Conservation (phyloP, 2,113 vertebrate genomes). For the Thalassarche chlororhynchos region DNA sequence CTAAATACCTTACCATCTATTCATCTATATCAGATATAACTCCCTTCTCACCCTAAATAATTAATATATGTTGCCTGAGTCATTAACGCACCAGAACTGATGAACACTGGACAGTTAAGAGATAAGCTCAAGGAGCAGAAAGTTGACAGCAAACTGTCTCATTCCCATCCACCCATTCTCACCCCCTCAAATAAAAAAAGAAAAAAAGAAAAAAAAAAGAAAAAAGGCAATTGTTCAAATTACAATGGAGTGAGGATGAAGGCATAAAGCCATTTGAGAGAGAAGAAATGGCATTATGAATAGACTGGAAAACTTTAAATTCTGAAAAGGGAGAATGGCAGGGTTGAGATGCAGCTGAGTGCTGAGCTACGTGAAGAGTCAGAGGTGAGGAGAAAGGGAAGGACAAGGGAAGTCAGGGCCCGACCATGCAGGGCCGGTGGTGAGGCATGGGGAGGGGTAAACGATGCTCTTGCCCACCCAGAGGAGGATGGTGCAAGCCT, state of each 20-base stretch:
- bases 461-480: not conserved
- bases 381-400: not conserved
- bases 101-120: not conserved
- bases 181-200: not conserved
- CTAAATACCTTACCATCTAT: conserved; percentile 28
- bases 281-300: not conserved
- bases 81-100: not conserved
- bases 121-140: not conserved
- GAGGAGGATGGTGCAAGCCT: not conserved
- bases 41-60: conserved; percentile 4
- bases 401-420: not conserved
- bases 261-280: not conserved
- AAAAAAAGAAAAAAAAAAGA: too few relatives aligned
- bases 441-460: not conserved
- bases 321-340: not conserved
- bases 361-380: not conserved
- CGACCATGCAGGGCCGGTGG: not conserved
- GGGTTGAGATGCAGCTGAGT: not conserved
- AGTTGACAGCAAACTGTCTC: not conserved
- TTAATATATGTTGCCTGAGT: conserved; percentile 19
- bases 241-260: not conserved
- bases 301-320: not conserved
- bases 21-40: conserved; percentile 40
- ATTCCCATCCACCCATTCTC: not conserved
- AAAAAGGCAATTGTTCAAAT: not conserved